phyloP scores from a whole-genome alignment of 2,113 vertebrate genomes.

The Rousettus leschenaultii region DNA sequence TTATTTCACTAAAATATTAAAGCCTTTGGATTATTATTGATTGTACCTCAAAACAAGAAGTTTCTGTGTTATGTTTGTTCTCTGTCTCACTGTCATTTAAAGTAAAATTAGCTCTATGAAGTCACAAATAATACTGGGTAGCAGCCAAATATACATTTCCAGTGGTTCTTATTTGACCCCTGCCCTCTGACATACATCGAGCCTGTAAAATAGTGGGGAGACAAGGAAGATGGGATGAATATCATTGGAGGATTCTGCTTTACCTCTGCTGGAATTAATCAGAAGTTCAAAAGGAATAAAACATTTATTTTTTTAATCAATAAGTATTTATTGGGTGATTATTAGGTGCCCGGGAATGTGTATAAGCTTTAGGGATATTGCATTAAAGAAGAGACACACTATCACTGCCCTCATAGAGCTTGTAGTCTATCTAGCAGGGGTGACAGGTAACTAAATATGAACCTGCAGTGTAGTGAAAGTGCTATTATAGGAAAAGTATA shows the following conservation, averaged over 20 bases:
- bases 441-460: neutral
- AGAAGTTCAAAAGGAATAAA: neutral
- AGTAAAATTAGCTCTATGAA: neutral
- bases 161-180: neutral
- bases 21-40: slow-evolving; percentile 25
- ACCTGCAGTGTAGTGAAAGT: neutral
- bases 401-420: neutral
- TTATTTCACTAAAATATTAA: slow-evolving; percentile 40
- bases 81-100: neutral
- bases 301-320: neutral
- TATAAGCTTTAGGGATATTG: neutral
- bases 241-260: neutral
- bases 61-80: slow-evolving; percentile 14
- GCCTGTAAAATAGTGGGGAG: neutral
- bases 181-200: neutral
- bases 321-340: neutral
- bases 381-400: neutral
- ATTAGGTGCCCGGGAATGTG: neutral
- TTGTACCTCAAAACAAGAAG: slow-evolving; percentile 8
- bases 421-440: neutral
- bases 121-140: neutral
- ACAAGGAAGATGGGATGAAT: neutral
- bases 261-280: neutral
- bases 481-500: neutral
- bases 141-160: neutral